These are phyloP conservation scores for Spermophilus dauricus DNA, from an alignment of 2,113 vertebrate species.

Conservation along the genomic window DNA sequence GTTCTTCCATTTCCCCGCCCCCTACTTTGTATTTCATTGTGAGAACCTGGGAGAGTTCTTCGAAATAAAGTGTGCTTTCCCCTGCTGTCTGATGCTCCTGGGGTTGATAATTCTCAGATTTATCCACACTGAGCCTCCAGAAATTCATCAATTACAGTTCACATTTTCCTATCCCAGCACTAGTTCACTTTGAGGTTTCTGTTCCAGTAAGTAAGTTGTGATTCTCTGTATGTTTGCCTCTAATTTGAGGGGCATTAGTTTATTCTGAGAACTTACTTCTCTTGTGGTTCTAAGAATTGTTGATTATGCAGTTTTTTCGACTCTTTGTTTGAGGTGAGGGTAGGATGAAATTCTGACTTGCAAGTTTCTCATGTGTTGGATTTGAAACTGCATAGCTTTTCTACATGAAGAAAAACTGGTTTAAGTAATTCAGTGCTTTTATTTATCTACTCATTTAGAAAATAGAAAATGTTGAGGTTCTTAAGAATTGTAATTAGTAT, in stretches of 20 bases:
- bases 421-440: background rate
- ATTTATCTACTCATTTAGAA: background rate
- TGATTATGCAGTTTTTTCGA: background rate
- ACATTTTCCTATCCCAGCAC: background rate
- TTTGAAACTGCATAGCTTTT: background rate
- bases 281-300: background rate
- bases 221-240: background rate
- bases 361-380: background rate
- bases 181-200: background rate
- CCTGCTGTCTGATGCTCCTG: background rate
- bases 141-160: background rate
- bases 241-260: background rate
- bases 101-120: background rate
- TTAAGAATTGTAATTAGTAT: background rate
- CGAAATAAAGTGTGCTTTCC: background rate
- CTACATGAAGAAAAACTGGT: background rate
- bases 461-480: background rate
- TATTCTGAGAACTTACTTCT: background rate
- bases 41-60: background rate
- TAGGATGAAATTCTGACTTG: background rate
- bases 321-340: background rate
- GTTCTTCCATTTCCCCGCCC: background rate
- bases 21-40: background rate
- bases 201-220: background rate
- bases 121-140: background rate